Evolutionary conservation across 1,140 invertebrate species (phyloP).

Genomic region (Philopotamus ludificatus): DNA sequence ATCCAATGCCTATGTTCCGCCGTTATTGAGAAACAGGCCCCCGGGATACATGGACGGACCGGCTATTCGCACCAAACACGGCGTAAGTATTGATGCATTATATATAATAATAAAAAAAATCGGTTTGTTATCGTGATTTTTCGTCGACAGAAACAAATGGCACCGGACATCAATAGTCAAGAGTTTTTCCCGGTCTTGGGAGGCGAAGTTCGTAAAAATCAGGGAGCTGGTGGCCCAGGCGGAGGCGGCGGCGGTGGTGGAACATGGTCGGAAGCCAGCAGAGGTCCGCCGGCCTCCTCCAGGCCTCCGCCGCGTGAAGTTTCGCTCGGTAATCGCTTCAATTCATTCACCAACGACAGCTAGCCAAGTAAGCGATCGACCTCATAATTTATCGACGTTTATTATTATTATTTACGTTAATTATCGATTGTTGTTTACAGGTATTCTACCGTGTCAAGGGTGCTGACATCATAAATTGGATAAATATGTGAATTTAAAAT

Average conservation of each 20-base stretch:
- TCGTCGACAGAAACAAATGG: constrained; percentile 27
- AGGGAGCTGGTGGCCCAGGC: neutral
- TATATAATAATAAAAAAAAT: neutral
- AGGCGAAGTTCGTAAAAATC: constrained; percentile 8
- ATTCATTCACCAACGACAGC: constrained; percentile 39
- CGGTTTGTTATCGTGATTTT: constrained; percentile 1
- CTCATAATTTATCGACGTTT: neutral
- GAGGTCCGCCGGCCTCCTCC: constrained; percentile 18
- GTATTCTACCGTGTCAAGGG: constrained; percentile 14
- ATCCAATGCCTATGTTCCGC: constrained; percentile 33
- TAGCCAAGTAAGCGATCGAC: constrained; percentile 25
- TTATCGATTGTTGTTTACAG: constrained; percentile 4
- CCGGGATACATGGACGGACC: constrained; percentile 5
- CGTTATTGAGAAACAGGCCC: constrained; percentile 29
- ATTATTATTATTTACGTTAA: neutral
- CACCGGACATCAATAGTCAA: constrained; percentile 38
- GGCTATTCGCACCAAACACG: neutral
- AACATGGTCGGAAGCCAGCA: constrained; percentile 19
- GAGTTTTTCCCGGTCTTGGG: constrained; percentile 38
- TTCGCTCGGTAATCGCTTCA: constrained; percentile 35
- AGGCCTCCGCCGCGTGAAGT: constrained; percentile 16
- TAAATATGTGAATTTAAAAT: neutral
- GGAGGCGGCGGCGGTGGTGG: constrained; percentile 22
- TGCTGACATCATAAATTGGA: constrained; percentile 10
- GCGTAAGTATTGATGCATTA: constrained; percentile 8